Base-by-base conservation (phyloP, 2,113 vertebrate genomes). In the Datnioides undecimradiatus region DNA sequence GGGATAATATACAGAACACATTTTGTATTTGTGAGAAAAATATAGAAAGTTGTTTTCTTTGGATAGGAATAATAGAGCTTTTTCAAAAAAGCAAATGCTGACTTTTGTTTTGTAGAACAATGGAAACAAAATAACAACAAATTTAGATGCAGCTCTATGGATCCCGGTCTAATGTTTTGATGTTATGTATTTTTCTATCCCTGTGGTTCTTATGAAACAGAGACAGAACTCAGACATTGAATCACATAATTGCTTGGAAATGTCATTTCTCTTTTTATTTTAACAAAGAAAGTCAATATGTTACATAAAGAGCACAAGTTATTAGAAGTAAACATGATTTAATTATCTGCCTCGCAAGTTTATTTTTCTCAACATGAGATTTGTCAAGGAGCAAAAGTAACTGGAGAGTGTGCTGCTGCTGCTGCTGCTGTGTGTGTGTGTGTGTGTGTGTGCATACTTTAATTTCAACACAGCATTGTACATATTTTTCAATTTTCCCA, bases 291-390 rank as follows among this genome's bases (percentile, higher is more conserved):
- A 55, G 76, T 70, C 79, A 88, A 78, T 85, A 80, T 74, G 54
- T 36, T 45, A 82, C 82, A 86, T 84, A 83, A 84, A 88, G 66
- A 77, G 71, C 66, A 76, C 52, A 52, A 65, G 76, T 73, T 86
- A 84, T 88, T 87, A 81, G n/a, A 60, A 75, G 79, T 83, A 80
- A 87, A 3, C 13, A 25, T 6, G 13, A 90, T 85, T 83, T 78
- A 90, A 86, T 90, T 64, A 88, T 79, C 75, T 87, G 63, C 59
- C 23, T 31, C 71, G 52, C 62, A 88, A 77, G 85, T 88, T 80
- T 83, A 90, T 76, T 87, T 84, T 86, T 73, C 38, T 57, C 76
- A 75, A 87, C 76, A 76, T 54, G 41, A 79, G 64, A 80, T 87
- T 81, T 67, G 83, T 87, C 80, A 78, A 82, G 87, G 63, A 77